Percentiles rank a stretch among this genome's conserved stretches.
Evolutionary conservation across 2,113 vertebrate species (phyloP).

Genomic region (Oxyruncus cristatus): DNA sequence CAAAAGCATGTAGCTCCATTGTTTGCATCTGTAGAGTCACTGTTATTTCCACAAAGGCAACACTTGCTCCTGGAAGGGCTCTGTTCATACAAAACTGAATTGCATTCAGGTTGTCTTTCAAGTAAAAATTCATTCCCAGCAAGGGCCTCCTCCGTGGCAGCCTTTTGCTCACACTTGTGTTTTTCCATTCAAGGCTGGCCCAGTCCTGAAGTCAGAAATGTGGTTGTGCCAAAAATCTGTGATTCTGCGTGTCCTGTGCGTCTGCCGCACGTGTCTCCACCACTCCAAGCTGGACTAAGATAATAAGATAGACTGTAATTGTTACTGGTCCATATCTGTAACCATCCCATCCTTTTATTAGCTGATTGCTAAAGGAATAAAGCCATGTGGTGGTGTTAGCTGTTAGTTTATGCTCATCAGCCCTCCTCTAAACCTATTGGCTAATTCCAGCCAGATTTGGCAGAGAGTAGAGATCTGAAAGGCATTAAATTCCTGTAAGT

Average conservation of each 20-base stretch:
- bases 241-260: neutral
- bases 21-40: constrained; percentile 39
- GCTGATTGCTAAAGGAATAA: neutral
- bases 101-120: constrained; percentile 17
- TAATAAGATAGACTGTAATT: neutral
- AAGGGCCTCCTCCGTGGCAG: neutral
- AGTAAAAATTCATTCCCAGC: neutral
- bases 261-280: neutral
- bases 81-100: neutral
- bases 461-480: neutral
- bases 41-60: constrained; percentile 27
- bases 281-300: neutral
- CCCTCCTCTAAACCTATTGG: neutral
- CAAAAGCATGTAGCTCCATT: constrained; percentile 41
- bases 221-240: neutral
- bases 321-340: neutral
- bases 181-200: neutral
- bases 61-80: constrained; percentile 16
- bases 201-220: neutral
- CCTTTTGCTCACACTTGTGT: neutral
- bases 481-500: neutral
- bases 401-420: neutral
- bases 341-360: neutral
- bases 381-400: neutral
- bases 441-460: neutral